Base-by-base conservation (phyloP, 2,113 vertebrate genomes). In the Colaptes auratus region DNA sequence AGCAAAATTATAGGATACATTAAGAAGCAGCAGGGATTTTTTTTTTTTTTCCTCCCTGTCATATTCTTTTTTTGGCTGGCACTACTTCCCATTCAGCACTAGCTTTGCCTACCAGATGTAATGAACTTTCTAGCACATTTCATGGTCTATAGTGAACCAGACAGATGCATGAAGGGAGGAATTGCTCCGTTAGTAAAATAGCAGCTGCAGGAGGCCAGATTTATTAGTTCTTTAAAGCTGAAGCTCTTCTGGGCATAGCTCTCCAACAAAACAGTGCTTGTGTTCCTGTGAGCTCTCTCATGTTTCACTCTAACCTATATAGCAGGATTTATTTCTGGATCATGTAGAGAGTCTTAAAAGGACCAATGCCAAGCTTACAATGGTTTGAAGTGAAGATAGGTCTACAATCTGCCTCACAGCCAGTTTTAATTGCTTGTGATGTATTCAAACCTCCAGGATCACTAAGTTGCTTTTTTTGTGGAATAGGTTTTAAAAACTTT, bases 351-450 rank as follows among this genome's bases (percentile, higher is more conserved):
- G 25, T 36, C 55, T 87, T 78, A 61, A 42, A 87, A 79, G 64
- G 64, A 80, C 60, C 31, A 76, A 1, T 64, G 75, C 21, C 74
- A 70, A 91, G 64, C 21, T 82, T 65, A 25, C 7, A 42, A 24
- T 63, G 23, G 25, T 67, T 85, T 69, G 59, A 92, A 90, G 63
- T 28, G 4, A 24, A 90, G 61, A 83, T 24, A 20, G 15, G 42
- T 65, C 78, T 52, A 5, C 39, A 16, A 1, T 69, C 67, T 55
- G 58, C 33, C 15, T 76, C 11, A 59, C 53, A 18, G 7, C 0
- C 9, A 8, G n/a, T 88, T 96, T 90, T 95, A 90, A 94, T 95
- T 95, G 92, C 42, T 52, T 89, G 81, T 82, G 74, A 71, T 96
- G 95, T 92, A 50, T 78, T 92, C 8, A 59, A 20, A 72, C 53